Evolutionary conservation across 2,113 vertebrate species (phyloP), one percentile per base, ranked within the genome.

Genomic region (Phylloscopus whistleri): DNA sequence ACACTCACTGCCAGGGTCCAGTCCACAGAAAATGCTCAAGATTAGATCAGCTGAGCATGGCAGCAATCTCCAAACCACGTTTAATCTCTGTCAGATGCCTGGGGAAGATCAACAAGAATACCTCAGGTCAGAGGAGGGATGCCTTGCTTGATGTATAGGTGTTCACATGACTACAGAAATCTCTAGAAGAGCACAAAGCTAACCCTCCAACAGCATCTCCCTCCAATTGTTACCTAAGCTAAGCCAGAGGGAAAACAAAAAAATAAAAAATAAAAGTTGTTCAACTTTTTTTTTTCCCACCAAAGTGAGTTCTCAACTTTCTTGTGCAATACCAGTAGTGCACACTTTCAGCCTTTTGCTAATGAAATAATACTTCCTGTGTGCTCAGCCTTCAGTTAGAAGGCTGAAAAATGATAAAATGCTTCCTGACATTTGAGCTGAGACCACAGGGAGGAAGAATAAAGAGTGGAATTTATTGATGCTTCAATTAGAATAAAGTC

Each of bases 391-490:
- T 93, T 62, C 79, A 64, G 60, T 33, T 53, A 84, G 48, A 49
- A 48, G 67, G 31, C 43, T 67, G 87, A 88, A 93, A 95, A 90
- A 67, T 90, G 64, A 91, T 81, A 78, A 90, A 90, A 89, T 68
- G 52, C 76, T 94, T 90, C 76, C 88, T 92, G 87, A 82, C 88
- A 86, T 90, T 94, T 96, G 75, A 90, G 88, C 69, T 89, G 80
- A 94, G 77, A 87, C 85, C 88, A 87, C 68, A 82, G 86, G 88
- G 92, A 94, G 44, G 46, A 87, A 90, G 88, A 76, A 88, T 85
- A 88, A 85, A 93, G 92, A 82, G 46, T 26, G 6, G 76, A 53
- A 96, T 93, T 90, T 94, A 97, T 68, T 95, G 90, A 90, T 93
- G 76, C 44, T 76, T 87, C 84, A 72, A 89, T 93, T 75, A 92